phyloP scores from a whole-genome alignment of 2,113 vertebrate species.

The Leuciscus idus region DNA sequence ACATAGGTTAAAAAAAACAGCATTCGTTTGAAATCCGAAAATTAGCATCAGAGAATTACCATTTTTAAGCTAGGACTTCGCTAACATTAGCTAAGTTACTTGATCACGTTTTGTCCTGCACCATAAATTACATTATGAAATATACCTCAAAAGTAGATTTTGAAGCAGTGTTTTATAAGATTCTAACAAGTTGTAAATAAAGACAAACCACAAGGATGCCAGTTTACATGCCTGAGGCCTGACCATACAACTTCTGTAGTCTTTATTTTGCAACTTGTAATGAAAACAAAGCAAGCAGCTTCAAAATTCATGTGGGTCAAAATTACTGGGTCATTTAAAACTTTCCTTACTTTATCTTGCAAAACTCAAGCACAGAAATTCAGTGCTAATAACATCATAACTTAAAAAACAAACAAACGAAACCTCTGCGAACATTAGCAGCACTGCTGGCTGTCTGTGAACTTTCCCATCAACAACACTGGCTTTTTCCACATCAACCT shows the following conservation, averaged over 20 bases:
- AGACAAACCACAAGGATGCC: background rate
- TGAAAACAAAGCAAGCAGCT: background rate
- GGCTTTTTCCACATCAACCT: background rate
- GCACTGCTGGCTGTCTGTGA: background rate
- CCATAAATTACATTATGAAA: too few species aligned
- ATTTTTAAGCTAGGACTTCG: too few species aligned
- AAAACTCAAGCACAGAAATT: background rate
- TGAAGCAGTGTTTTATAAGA: too few species aligned
- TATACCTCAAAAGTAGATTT: too few species aligned
- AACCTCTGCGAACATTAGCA: too few species aligned
- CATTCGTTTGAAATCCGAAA: background rate
- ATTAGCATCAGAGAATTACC: too few species aligned
- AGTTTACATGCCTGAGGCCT: background rate
- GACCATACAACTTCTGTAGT: too few species aligned
- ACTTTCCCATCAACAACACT: background rate
- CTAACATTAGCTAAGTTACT: too few species aligned
- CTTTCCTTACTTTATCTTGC: background rate
- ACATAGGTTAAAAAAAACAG: background rate
- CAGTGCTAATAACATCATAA: background rate
- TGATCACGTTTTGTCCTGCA: too few species aligned
- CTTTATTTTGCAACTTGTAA: too few species aligned
- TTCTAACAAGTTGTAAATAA: background rate
- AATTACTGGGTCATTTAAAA: background rate
- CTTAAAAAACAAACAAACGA: background rate
- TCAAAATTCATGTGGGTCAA: background rate